Percentiles rank a stretch among this genome's conserved stretches.
Conservation (phyloP, 2,888 invertebrate genomes). For the Allygus modestus region DNA sequence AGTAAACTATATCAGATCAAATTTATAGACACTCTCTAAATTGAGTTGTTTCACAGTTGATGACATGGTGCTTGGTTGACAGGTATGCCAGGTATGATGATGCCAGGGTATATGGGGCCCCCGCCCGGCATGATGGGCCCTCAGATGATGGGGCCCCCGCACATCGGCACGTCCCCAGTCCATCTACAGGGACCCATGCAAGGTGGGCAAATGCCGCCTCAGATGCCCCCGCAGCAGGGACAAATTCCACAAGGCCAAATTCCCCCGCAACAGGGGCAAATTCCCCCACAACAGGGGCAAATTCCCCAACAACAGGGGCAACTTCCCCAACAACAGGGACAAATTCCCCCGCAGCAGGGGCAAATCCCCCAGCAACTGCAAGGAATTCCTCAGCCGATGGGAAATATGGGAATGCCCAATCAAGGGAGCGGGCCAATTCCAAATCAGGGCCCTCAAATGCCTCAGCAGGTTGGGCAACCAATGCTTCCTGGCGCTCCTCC, state of each 20-base stretch:
- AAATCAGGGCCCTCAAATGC: conserved; percentile 19
- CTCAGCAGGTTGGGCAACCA: background rate
- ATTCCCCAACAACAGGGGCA: conserved; percentile 26
- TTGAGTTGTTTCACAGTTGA: no score
- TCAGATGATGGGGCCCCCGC: conserved; percentile 62
- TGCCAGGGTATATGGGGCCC: conserved; percentile 69
- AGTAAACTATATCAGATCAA: no score
- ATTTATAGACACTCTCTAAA: no score
- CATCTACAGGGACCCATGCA: conserved; percentile 66
- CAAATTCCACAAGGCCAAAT: conserved; percentile 45
- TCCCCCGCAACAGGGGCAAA: conserved; percentile 34
- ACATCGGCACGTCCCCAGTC: background rate
- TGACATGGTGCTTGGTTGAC: background rate
- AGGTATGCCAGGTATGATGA: conserved; percentile 63
- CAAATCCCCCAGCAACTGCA: conserved; percentile 25
- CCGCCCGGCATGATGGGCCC: conserved; percentile 71
- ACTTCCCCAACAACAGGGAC: conserved; percentile 46
- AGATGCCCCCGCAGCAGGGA: background rate
- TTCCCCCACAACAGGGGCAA: conserved; percentile 33
- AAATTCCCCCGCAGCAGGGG: conserved; percentile 31
- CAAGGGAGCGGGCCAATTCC: no score
- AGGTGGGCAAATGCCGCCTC: conserved; percentile 57
- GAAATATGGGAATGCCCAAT: conserved; percentile 10
- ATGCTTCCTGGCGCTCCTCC: conserved; percentile 57
- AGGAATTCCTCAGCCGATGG: conserved; percentile 48